These are phyloP conservation scores for Coracopsis vasa DNA, from an alignment of 2,113 vertebrate genomes.

Conservation along the genomic window DNA sequence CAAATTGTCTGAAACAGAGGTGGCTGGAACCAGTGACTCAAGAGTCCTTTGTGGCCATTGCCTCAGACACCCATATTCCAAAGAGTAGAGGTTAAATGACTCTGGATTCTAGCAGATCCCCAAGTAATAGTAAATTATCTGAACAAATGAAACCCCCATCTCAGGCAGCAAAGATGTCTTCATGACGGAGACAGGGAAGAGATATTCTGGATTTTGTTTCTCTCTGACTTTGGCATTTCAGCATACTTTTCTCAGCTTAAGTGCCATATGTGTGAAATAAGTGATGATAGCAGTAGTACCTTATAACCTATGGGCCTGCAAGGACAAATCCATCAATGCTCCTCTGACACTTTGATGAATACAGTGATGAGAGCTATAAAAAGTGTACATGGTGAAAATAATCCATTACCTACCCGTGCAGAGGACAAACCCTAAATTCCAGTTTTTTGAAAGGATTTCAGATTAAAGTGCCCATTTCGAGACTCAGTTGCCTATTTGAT, in stretches of 20 bases:
- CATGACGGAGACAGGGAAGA: not conserved
- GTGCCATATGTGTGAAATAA: conserved; percentile 28
- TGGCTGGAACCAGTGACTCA: not conserved
- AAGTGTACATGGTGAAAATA: not conserved
- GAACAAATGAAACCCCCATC: not conserved
- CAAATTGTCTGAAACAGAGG: not conserved
- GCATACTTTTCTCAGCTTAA: conserved; percentile 20
- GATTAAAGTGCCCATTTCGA: not conserved
- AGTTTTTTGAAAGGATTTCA: not conserved
- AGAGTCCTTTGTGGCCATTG: not conserved
- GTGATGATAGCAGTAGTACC: not conserved
- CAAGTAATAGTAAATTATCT: not conserved
- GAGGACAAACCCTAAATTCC: not conserved
- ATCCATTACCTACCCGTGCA: not conserved
- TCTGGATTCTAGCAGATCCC: not conserved
- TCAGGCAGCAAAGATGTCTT: not conserved
- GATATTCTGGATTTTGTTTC: conserved; percentile 34
- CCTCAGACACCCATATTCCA: not conserved
- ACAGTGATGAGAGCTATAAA: not conserved
- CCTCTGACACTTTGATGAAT: conserved; percentile 5
- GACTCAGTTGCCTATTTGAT: not conserved
- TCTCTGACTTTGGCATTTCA: conserved; percentile 11
- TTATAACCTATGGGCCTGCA: not conserved
- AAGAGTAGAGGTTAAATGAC: not conserved
- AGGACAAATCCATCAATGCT: conserved; percentile 23